Percentiles rank a stretch among this genome's conserved stretches.
These are phyloP conservation scores for Otocyon megalotis DNA, from an alignment of 2,113 vertebrate genomes.

Conservation along the genomic window DNA sequence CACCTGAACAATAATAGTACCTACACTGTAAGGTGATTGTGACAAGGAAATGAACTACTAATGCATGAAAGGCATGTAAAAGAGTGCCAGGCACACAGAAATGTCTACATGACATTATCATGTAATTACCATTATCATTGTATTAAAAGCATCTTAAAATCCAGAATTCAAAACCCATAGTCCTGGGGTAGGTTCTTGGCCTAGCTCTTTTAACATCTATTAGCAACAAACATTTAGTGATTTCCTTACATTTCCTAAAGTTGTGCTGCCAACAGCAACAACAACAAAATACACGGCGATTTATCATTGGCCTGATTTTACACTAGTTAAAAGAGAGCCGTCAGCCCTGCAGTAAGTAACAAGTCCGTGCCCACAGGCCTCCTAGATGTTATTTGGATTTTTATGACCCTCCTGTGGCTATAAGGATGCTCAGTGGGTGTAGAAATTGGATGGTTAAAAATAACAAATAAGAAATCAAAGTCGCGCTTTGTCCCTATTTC, in stretches of 20 bases:
- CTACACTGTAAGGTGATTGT: background rate
- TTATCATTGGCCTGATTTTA: slow-evolving; percentile 70
- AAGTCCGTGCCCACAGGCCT: slow-evolving; percentile 65
- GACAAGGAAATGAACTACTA: background rate
- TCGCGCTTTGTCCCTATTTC: slow-evolving; percentile 80
- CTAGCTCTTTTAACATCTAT: background rate
- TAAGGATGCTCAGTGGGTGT: slow-evolving; percentile 81
- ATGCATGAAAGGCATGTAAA: rapidly evolving
- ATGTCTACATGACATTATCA: too few species aligned
- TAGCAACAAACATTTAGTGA: slow-evolving; percentile 40
- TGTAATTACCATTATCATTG: too few species aligned
- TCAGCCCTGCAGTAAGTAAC: slow-evolving; percentile 75
- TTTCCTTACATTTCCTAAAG: slow-evolving; percentile 51
- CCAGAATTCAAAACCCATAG: background rate
- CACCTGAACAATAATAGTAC: background rate
- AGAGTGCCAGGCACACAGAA: background rate
- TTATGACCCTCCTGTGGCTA: slow-evolving; percentile 80
- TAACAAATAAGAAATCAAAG: slow-evolving; percentile 87
- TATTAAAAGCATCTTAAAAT: background rate
- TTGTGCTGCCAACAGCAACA: background rate
- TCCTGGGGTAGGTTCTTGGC: slow-evolving; percentile 7
- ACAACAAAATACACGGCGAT: background rate
- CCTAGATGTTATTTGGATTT: slow-evolving; percentile 83
- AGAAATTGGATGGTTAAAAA: slow-evolving; percentile 85
- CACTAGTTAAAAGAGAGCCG: slow-evolving; percentile 72